Evolutionary conservation across 2,888 invertebrate genomes (phyloP), one percentile per base, ranked within the genome.

Genomic region (Dasypolia templi): DNA sequence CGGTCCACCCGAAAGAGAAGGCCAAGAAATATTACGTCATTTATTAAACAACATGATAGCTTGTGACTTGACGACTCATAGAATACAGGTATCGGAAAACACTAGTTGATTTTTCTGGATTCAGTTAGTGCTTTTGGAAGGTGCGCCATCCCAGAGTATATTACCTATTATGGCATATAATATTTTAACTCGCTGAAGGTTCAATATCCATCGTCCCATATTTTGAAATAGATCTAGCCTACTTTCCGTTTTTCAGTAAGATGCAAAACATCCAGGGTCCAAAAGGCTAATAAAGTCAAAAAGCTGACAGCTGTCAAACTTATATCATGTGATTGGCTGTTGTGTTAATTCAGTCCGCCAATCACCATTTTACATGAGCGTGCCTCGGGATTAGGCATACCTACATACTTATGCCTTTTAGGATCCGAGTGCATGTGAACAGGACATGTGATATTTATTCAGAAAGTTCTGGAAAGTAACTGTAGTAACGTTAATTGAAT

Each of bases 401-500:
- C n/a, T n/a, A n/a, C n/a, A n/a, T n/a, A n/a, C n/a, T n/a, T n/a
- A 35, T 35, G 5, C 35, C 19, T 35, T 32, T 55, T 6, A 22
- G 17, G 11, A 22, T 59, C 42, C 29, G 6, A 3, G 29, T 67
- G 29, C 17, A 42, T 42, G 39, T 29, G 59, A 11, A 61, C 22
- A 17, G 22, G 22, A 26, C 66, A 46, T 46, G 35, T 35, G 19
- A 68, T n/a, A 22, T 67, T 32, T 39, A 64, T 44, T 11, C 56
- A 72, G 83, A 81, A 75, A 75, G 65, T 75, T 85, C 83, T 85
- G 32, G 79, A 79, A 77, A 75, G 76, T 73, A 84, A 69, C 62
- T 26, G 66, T 49, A 65, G 71, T 69, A 68, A 12, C 29, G 58
- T 64, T 85, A 87, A 89, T 89, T 83, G 82, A 86, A 82, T 81